A percentile compares a stretch with the other conserved stretches of the same genome.
These are phyloP conservation scores for Pionites leucogaster DNA, from an alignment of 2,113 vertebrate species.

Conservation along the genomic window DNA sequence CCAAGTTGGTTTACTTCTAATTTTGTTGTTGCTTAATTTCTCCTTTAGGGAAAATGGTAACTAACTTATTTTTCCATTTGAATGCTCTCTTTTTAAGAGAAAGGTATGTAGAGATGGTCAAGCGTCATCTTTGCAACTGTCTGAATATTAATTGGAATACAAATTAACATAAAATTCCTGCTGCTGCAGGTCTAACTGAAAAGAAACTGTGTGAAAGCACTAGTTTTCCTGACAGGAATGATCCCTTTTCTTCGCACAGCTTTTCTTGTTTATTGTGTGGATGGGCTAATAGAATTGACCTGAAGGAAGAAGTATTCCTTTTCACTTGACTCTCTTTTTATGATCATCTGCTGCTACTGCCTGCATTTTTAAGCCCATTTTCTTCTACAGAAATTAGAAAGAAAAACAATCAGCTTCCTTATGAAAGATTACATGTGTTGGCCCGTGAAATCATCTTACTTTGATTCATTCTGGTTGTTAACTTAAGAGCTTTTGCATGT, in stretches of 20 bases:
- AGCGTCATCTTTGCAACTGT: neutral
- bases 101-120: neutral
- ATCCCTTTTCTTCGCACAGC: neutral
- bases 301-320: neutral
- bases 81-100: neutral
- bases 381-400: neutral
- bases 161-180: neutral
- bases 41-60: neutral
- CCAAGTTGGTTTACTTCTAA: fast-evolving
- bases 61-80: neutral
- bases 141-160: neutral
- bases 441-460: neutral
- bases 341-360: neutral
- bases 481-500: conserved; percentile 19
- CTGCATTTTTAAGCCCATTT: neutral
- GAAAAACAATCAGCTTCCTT: neutral
- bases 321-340: neutral
- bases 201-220: neutral
- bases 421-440: neutral
- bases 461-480: conserved; percentile 21
- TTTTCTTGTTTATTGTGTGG: neutral
- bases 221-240: neutral
- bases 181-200: neutral
- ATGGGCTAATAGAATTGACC: neutral
- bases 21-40: neutral